Evolutionary conservation across 2,888 invertebrate genomes (phyloP), one percentile per base, ranked within the genome.

Genomic region (Cistogaster globosa): DNA sequence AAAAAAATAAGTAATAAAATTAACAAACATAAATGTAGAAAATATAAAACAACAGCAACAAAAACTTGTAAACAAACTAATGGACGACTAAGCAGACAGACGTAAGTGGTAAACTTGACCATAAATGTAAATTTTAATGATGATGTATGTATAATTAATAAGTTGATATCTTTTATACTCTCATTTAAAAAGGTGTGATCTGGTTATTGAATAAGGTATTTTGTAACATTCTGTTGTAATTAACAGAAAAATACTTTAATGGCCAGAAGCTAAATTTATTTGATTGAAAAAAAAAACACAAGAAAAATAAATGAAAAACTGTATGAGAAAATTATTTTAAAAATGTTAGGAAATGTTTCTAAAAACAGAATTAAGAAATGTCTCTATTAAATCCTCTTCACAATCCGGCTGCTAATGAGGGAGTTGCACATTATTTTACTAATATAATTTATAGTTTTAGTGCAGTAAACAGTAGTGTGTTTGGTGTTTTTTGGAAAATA

Each of bases 41-140:
- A 26, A 18, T 2, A 1, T 20, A 20, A 8, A 42, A 42, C 42
- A 42, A 1, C 42, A 42, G 12, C 42, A 18, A 57, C 16, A 38
- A 22, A 32, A 4, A 75, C 11, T 42, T 38, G 38, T 11, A 12
- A 42, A 14, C n/a, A 16, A 38, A 57, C 36, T n/a, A 2, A 51
- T 51, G 18, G 57, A 36, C 12, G 9, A 48, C 36, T 32, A 20
- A 26, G 18, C 45, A 32, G n/a, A n/a, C 16, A 55, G 8, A 51
- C 18, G 1, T 9, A 74, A 63, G 75, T 51, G 26, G 74, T 68
- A 74, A 77, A 77, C 77, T 81, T 81, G 77, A 84, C 84, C 84
- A 84, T 84, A 84, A 77, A 84, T 77, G 84, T 81, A 57, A 77
- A 81, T 84, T 84, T 84, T 84, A 84, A 84, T 84, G 81, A 84